Evolutionary conservation across 2,113 vertebrate species (phyloP).

Genomic region (Athene cunicularia): DNA sequence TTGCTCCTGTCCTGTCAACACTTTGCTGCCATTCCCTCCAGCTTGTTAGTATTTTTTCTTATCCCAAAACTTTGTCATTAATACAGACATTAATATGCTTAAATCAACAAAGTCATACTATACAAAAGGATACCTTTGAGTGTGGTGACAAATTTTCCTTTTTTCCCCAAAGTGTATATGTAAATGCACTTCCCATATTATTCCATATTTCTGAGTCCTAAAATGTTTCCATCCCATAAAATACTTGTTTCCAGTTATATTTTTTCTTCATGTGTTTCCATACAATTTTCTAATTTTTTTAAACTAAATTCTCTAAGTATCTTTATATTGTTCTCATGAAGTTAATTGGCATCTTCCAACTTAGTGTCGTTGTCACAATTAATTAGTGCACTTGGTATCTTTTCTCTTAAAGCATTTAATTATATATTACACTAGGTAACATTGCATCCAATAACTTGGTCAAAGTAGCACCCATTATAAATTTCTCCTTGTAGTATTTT

Average conservation of each 20-base stretch:
- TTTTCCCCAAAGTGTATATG: neutral
- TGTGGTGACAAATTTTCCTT: neutral
- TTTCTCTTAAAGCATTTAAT: neutral
- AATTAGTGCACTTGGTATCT: neutral
- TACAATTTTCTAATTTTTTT: neutral
- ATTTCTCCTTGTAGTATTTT: neutral
- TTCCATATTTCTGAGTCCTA: neutral
- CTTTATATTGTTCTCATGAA: neutral
- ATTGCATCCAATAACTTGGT: neutral
- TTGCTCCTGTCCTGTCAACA: neutral
- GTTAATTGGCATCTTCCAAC: neutral
- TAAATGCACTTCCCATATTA: neutral
- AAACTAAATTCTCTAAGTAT: neutral
- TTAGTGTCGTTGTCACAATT: neutral
- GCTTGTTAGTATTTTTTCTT: neutral
- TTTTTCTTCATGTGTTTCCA: neutral
- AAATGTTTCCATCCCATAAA: neutral
- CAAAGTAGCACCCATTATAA: neutral
- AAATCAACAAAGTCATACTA: neutral
- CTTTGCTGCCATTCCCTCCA: neutral
- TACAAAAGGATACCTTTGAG: neutral
- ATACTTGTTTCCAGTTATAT: neutral
- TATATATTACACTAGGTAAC: neutral
- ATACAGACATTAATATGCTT: neutral
- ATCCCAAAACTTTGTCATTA: neutral